These are phyloP conservation scores for Morbakka virulenta DNA, from an alignment of 30 jellyfish, hydroid and myxozoan genomes.

Conservation along the genomic window DNA sequence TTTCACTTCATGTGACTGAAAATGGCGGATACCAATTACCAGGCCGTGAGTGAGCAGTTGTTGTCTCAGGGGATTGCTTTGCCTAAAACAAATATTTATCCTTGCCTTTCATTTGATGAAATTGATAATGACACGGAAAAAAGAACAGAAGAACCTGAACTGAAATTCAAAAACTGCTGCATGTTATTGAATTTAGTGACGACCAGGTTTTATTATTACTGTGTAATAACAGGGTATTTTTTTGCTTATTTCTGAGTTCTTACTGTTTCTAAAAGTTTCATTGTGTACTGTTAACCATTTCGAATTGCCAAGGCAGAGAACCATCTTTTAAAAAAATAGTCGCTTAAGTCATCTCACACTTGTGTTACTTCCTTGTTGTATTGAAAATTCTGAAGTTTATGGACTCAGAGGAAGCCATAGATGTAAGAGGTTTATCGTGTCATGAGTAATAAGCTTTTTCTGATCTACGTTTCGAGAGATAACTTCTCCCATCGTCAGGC, in stretches of 20 bases:
- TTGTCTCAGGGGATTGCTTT: slow-evolving; percentile 42
- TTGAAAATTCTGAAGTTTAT: too few species aligned
- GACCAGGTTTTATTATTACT: neutral
- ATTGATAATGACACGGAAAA: too few species aligned
- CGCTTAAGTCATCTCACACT: slow-evolving; percentile 67
- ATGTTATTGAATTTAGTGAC: slow-evolving; percentile 46
- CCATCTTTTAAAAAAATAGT: slow-evolving; percentile 57
- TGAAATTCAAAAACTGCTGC: slow-evolving; percentile 20
- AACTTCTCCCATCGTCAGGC: too few species aligned
- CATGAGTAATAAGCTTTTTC: too few species aligned
- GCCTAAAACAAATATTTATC: neutral
- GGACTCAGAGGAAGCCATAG: too few species aligned
- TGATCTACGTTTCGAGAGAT: too few species aligned
- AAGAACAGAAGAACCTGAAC: slow-evolving; percentile 18
- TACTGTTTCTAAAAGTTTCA: slow-evolving; percentile 32
- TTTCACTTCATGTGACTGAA: neutral
- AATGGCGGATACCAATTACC: slow-evolving; percentile 25
- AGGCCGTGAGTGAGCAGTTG: slow-evolving; percentile 1
- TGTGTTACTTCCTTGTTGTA: slow-evolving; percentile 53
- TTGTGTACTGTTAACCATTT: slow-evolving; percentile 53
- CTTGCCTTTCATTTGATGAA: neutral
- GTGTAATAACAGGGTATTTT: neutral
- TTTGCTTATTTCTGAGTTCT: neutral
- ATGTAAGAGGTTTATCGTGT: too few species aligned
- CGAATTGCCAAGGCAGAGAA: slow-evolving; percentile 65